Conservation (phyloP, 2,113 vertebrate genomes). For the Sigmodon hispidus region DNA sequence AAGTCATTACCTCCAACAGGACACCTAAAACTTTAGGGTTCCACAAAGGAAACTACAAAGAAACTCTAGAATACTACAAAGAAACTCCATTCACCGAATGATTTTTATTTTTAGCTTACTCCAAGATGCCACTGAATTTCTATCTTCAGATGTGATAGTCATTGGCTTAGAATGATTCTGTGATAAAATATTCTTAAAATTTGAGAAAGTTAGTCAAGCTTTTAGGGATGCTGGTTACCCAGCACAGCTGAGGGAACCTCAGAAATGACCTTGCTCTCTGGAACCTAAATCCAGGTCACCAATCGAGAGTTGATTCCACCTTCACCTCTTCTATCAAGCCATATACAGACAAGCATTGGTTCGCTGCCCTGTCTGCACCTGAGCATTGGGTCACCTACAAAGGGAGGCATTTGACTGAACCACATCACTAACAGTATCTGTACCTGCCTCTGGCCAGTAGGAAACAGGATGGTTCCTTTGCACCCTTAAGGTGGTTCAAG, state of each 20-base stretch:
- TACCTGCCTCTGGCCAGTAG: not conserved
- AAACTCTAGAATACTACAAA: not conserved
- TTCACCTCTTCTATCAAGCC: not conserved
- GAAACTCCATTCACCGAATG: not conserved
- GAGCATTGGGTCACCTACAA: not conserved
- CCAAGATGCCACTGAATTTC: not conserved
- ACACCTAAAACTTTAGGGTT: not conserved
- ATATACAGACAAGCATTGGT: not conserved
- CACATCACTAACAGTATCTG: not conserved
- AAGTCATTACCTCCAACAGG: not conserved
- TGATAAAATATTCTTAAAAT: not conserved
- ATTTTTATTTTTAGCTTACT: not conserved
- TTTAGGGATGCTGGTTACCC: not conserved
- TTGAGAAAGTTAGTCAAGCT: not conserved
- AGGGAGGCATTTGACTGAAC: not conserved
- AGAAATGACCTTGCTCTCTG: not conserved
- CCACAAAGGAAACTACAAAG: not conserved
- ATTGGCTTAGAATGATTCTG: not conserved
- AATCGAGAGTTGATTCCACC: not conserved
- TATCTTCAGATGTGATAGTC: not conserved
- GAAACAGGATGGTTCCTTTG: not conserved
- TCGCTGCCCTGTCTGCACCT: not conserved
- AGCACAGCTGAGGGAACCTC: not conserved
- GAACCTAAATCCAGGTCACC: not conserved
- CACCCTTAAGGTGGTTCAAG: not conserved